Base-by-base conservation (phyloP, 2,797 vertebrate species). In the Cottoperca gobio region DNA sequence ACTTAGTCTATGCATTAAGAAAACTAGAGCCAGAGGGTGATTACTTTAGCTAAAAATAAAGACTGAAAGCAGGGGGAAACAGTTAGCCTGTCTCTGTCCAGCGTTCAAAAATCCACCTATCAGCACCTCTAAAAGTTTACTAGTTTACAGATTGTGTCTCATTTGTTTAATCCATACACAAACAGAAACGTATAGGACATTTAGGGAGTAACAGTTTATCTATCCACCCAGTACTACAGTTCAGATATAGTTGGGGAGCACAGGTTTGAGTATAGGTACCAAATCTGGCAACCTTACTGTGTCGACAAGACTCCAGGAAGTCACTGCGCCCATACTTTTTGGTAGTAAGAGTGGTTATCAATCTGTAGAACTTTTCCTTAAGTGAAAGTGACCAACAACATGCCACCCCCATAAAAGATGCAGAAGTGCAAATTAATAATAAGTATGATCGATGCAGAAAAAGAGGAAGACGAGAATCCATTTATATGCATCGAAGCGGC, bases 371-470 rank as follows among this genome's bases (percentile, higher is more conserved):
- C 31, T 53, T 10, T 8, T 42, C 17, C 48, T 24, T 24, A 43
- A 39, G 24, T 21, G 10, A 57, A 10, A 21, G 24, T 33, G 4
- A 24, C 21, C 40, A 45, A 58, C 24, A 63, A 52, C 3, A 54
- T 37, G 40, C 5, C 11, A 10, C 0, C 3, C 52, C 12, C 4
- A 2, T 12, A 24, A 40, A 57, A 66, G 12, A 65, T 16, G 26
- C 23, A 54, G 16, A 45, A 39, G 10, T 19, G 23, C 40, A 53
- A 59, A 66, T 23, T 4, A 17, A 55, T 14, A 23, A 26, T 10
- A 64, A 33, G 14, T 16, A 21, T 26, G 55, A 10, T 16, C 33
- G 17, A 71, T 49, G n/a, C 21, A 79, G 21, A 59, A 21, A 62
- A 67, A 43, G 7, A 40, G 12, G 24, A 37, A 17, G 7, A 53